These are phyloP conservation scores for Eristalinus aeneus DNA, from an alignment of 2,888 invertebrate species.

Conservation along the genomic window DNA sequence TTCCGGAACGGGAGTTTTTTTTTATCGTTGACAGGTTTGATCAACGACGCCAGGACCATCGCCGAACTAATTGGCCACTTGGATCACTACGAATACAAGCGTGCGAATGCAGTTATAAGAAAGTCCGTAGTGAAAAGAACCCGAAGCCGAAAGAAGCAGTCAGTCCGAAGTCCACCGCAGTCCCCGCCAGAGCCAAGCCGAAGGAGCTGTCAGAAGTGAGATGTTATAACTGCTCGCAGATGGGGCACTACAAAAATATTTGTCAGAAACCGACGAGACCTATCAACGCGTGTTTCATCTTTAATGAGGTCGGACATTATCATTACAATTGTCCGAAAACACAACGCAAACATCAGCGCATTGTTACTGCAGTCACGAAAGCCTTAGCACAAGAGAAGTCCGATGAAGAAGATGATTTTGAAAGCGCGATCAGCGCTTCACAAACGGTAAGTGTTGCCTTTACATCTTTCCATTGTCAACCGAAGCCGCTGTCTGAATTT, in stretches of 20 bases:
- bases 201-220: background rate
- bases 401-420: background rate
- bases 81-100: background rate
- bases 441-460: background rate
- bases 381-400: background rate
- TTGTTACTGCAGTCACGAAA: background rate
- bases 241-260: conserved; percentile 5
- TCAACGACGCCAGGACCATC: background rate
- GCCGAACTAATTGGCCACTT: background rate
- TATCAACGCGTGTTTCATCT: conserved; percentile 10
- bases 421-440: background rate
- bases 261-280: conserved; percentile 18
- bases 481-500: background rate
- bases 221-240: conserved; percentile 22
- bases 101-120: background rate
- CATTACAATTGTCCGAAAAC: background rate
- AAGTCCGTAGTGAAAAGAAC: background rate
- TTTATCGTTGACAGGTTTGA: conserved; percentile 11
- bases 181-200: background rate
- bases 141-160: background rate
- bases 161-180: background rate
- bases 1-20: background rate
- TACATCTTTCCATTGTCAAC: background rate
- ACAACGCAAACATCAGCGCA: background rate
- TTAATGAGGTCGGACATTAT: conserved; percentile 11